These are phyloP conservation scores for Mimachlamys varia DNA, from an alignment of 2,888 invertebrate genomes.

Conservation along the genomic window DNA sequence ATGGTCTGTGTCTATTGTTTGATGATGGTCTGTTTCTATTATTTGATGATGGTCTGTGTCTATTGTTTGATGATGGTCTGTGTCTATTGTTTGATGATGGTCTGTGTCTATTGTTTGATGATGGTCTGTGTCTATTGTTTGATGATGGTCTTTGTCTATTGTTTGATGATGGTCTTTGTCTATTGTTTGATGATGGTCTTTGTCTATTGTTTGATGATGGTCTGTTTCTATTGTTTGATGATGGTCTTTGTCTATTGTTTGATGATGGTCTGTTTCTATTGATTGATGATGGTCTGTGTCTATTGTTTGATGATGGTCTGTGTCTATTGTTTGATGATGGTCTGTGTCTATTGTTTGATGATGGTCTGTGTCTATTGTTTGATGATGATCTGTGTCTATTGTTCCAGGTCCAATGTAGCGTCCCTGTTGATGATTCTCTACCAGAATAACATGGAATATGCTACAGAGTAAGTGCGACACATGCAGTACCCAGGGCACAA, in stretches of 20 bases:
- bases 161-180: neutral
- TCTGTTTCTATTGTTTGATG: conserved; percentile 49
- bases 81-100: neutral
- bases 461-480: conserved; percentile 80
- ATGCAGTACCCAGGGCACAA: no score
- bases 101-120: conserved; percentile 49
- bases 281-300: neutral
- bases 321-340: neutral
- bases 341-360: conserved; percentile 49
- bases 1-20: conserved; percentile 48
- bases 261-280: no score
- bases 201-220: neutral
- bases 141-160: no score
- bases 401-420: conserved; percentile 79
- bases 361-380: conserved; percentile 34
- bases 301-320: no score
- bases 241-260: conserved; percentile 49
- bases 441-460: conserved; percentile 82
- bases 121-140: conserved; percentile 49
- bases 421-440: conserved; percentile 81
- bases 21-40: no score
- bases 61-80: no score
- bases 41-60: neutral
- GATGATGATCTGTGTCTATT: conserved; percentile 38
- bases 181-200: no score